Evolutionary conservation across 2,113 vertebrate genomes (phyloP).

Genomic region (Brienomyrus longianalis): DNA sequence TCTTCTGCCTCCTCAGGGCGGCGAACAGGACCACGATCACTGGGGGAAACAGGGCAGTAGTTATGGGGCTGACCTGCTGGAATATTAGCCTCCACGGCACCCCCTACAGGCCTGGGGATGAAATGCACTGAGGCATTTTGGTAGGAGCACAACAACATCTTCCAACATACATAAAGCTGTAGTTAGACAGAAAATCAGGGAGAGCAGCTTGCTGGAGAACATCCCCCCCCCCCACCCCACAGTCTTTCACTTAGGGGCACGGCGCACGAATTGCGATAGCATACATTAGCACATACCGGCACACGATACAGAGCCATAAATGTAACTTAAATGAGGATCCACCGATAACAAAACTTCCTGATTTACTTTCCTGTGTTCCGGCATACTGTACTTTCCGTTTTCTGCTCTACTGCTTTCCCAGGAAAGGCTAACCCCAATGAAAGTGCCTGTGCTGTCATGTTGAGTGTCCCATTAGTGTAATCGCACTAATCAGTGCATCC

Average conservation of each 20-base stretch:
- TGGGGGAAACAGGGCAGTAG: constrained; percentile 45
- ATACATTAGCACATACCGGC: background rate
- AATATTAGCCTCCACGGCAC: background rate
- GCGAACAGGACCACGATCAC: constrained; percentile 91
- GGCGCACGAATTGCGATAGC: background rate
- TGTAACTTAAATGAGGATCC: background rate
- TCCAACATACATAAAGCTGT: background rate
- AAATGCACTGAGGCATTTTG: background rate
- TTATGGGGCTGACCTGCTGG: background rate
- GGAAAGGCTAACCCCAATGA: background rate
- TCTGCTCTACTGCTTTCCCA: background rate
- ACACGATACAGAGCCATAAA: background rate
- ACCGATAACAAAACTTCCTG: background rate
- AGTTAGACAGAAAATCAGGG: background rate
- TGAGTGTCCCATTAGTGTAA: constrained; percentile 6
- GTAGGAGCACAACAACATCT: background rate
- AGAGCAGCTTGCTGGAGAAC: background rate
- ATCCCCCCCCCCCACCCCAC: background rate
- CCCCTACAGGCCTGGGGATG: background rate
- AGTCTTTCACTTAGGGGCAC: background rate
- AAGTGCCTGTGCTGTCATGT: background rate
- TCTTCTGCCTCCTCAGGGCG: constrained; percentile 79
- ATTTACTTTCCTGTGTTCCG: background rate
- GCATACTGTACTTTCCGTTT: background rate
- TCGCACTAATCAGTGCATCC: background rate